Conservation (phyloP, 2,888 invertebrate species). For the Scrobipalpa atriplicella region DNA sequence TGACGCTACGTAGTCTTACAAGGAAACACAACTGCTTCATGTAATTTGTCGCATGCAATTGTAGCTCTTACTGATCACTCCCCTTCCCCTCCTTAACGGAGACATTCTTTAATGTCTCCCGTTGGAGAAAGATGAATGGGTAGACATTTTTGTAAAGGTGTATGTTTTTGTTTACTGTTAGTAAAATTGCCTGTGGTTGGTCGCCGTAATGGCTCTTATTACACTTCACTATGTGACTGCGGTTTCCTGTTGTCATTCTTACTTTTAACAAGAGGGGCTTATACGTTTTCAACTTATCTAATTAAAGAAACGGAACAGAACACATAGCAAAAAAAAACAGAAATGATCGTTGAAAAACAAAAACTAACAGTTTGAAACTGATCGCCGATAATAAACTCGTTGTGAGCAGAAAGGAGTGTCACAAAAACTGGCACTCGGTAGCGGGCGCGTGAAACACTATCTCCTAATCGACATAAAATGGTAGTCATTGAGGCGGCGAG, state of each 20-base stretch:
- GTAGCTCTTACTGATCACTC: constrained; percentile 63
- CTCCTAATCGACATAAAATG: constrained; percentile 80
- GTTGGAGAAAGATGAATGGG: constrained; percentile 80
- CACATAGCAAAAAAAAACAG: constrained; percentile 49
- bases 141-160: constrained; percentile 78
- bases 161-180: constrained; percentile 74
- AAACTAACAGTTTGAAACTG: constrained; percentile 58
- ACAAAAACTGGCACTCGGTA: constrained; percentile 78
- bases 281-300: constrained; percentile 33
- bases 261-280: constrained; percentile 48
- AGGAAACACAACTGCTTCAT: constrained; percentile 45
- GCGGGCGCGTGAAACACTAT: constrained; percentile 80
- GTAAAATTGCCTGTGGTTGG: constrained; percentile 75
- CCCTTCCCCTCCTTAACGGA: constrained; percentile 76
- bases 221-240: constrained; percentile 59
- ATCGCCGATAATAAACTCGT: constrained; percentile 75
- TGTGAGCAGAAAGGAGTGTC: constrained; percentile 73
- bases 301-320: constrained; percentile 37
- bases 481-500: constrained; percentile 79
- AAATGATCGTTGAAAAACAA: constrained; percentile 51
- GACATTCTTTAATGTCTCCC: constrained; percentile 80
- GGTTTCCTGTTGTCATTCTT: constrained; percentile 68
- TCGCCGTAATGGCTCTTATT: constrained; percentile 70
- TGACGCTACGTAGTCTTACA: constrained; percentile 38
- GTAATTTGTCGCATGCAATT: constrained; percentile 55